These are phyloP conservation scores for Onychostoma macrolepis DNA, from an alignment of 2,113 vertebrate genomes.

Conservation along the genomic window DNA sequence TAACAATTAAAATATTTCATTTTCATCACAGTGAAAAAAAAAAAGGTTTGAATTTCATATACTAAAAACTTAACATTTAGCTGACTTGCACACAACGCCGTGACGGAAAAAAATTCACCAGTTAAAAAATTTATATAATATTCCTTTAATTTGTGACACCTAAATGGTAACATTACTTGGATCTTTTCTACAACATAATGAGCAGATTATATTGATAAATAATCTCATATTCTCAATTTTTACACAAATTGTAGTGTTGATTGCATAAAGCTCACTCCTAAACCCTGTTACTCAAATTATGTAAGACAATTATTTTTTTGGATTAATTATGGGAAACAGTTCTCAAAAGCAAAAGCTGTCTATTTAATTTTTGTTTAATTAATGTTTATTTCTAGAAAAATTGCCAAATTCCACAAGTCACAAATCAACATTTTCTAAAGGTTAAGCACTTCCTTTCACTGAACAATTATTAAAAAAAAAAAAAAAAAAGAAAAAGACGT, in stretches of 20 bases:
- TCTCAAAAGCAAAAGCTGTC: background rate
- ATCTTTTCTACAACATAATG: background rate
- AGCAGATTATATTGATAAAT: background rate
- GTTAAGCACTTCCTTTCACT: slow-evolving; percentile 7
- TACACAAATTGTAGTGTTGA: background rate
- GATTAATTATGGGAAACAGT: background rate
- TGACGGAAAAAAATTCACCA: background rate
- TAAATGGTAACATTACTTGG: background rate
- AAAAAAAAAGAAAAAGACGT: too few species aligned
- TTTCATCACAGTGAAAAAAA: background rate
- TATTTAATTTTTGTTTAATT: background rate
- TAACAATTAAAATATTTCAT: background rate
- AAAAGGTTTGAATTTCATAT: background rate
- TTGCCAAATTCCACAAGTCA: background rate
- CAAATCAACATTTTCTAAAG: slow-evolving; percentile 9
- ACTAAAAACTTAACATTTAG: background rate
- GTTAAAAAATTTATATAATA: background rate
- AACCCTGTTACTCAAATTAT: background rate
- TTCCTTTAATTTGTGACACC: background rate
- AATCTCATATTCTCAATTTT: background rate
- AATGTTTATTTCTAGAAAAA: background rate
- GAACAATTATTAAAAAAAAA: background rate
- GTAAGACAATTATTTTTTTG: too few species aligned
- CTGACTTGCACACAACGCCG: background rate
- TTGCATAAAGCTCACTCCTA: background rate